Percentiles rank a stretch among this genome's conserved stretches.
Evolutionary conservation across 2,113 vertebrate species (phyloP).

Genomic region (Erythrolamprus reginae): DNA sequence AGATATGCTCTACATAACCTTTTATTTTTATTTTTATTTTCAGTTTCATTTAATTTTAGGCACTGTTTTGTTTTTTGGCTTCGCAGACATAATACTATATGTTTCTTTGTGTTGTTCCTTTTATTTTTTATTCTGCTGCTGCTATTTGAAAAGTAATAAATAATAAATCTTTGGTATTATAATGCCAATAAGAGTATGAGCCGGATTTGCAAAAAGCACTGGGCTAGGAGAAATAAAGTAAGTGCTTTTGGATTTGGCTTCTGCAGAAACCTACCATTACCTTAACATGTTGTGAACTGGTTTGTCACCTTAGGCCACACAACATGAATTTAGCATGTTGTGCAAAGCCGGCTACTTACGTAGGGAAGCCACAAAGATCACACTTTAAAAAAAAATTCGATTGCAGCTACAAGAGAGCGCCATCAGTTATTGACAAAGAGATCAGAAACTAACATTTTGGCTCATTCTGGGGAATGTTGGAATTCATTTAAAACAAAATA

Average conservation of each 20-base stretch:
- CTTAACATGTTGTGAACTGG: background rate
- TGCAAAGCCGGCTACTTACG: background rate
- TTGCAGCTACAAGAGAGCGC: background rate
- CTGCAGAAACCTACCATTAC: background rate
- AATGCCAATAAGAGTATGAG: background rate
- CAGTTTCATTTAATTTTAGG: background rate
- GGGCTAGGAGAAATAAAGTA: background rate
- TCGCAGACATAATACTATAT: background rate
- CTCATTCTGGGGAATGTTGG: background rate
- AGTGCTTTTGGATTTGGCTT: background rate
- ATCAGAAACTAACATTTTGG: background rate
- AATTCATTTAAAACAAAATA: background rate
- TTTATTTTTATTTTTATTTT: too few relatives aligned
- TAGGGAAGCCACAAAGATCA: background rate
- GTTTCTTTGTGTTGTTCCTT: background rate
- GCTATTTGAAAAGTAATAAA: background rate
- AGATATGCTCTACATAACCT: background rate
- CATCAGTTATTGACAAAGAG: background rate
- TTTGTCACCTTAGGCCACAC: background rate
- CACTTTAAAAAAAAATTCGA: background rate
- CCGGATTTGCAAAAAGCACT: background rate
- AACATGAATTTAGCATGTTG: background rate
- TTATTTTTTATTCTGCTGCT: too few relatives aligned
- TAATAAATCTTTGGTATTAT: background rate
- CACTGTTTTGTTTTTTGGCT: background rate